phyloP scores from a whole-genome alignment of 2,888 invertebrate species.

The Drosophila trichaetosa region DNA sequence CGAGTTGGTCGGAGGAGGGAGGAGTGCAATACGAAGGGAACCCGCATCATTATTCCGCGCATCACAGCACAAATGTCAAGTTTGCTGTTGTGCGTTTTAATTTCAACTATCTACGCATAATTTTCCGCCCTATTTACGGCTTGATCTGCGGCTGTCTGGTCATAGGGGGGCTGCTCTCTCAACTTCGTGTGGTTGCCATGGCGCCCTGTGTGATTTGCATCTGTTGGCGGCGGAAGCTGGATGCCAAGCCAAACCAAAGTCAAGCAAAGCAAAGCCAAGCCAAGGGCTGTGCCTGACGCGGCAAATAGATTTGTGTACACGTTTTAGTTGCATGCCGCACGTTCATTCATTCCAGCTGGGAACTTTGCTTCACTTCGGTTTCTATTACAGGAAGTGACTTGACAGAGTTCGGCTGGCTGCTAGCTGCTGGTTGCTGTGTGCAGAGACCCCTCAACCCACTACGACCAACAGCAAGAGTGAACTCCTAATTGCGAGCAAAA shows the following conservation, averaged over 20 bases:
- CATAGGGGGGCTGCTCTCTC: slow-evolving; percentile 5
- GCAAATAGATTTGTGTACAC: slow-evolving; percentile 55
- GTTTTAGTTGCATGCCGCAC: slow-evolving; percentile 56
- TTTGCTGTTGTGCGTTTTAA: slow-evolving; percentile 43
- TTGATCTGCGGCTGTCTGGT: slow-evolving; percentile 35
- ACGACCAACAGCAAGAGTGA: slow-evolving; percentile 12
- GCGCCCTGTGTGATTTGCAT: slow-evolving; percentile 66
- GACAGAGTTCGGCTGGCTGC: slow-evolving; percentile 65
- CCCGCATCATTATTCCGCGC: slow-evolving; percentile 29
- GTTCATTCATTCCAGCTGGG: slow-evolving; percentile 5
- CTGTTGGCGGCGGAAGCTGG: slow-evolving; percentile 48
- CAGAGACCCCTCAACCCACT: neutral
- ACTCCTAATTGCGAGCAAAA: slow-evolving; percentile 63
- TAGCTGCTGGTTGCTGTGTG: neutral
- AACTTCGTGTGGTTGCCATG: slow-evolving; percentile 51
- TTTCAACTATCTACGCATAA: slow-evolving; percentile 65
- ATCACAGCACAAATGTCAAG: slow-evolving; percentile 55
- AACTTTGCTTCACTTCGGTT: slow-evolving; percentile 34
- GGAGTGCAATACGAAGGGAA: slow-evolving; percentile 4
- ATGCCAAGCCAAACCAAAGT: slow-evolving; percentile 24
- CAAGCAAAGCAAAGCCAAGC: neutral
- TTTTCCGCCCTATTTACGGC: slow-evolving; percentile 76
- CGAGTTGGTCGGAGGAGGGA: neutral
- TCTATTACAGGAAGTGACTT: slow-evolving; percentile 81
- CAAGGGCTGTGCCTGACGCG: slow-evolving; percentile 45